Conservation (phyloP, 2,888 invertebrate species). For the Coenonympha arcania region DNA sequence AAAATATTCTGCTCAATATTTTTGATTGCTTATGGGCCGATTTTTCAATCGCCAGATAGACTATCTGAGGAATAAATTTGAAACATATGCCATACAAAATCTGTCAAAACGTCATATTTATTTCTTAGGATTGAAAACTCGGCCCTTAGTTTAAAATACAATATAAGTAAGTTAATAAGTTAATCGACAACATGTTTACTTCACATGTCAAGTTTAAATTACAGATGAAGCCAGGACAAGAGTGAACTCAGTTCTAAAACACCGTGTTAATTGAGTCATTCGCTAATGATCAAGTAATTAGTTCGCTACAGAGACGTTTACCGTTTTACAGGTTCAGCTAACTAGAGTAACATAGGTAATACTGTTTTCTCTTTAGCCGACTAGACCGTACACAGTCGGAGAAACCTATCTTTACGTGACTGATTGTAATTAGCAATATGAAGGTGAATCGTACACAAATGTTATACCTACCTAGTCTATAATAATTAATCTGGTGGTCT, state of each 20-base stretch:
- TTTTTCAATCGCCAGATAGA: too few relatives aligned
- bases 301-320: neutral
- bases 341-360: neutral
- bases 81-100: too few relatives aligned
- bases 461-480: neutral
- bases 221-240: neutral
- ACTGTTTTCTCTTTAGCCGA: neutral
- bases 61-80: too few relatives aligned
- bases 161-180: too few relatives aligned
- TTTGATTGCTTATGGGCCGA: too few relatives aligned
- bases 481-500: too few relatives aligned
- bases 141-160: too few relatives aligned
- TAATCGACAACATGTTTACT: neutral
- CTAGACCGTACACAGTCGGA: slow-evolving; percentile 3
- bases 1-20: too few relatives aligned
- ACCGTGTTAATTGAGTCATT: neutral
- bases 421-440: neutral
- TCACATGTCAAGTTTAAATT: too few relatives aligned
- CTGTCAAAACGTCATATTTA: too few relatives aligned
- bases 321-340: neutral
- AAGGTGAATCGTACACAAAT: neutral
- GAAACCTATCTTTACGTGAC: slow-evolving; percentile 4
- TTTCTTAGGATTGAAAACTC: too few relatives aligned
- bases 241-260: neutral
- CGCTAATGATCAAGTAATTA: neutral